Percentiles rank a stretch among this genome's conserved stretches.
These are phyloP conservation scores for Nasonovia ribisnigri DNA, from an alignment of 2,888 invertebrate genomes.

Conservation along the genomic window DNA sequence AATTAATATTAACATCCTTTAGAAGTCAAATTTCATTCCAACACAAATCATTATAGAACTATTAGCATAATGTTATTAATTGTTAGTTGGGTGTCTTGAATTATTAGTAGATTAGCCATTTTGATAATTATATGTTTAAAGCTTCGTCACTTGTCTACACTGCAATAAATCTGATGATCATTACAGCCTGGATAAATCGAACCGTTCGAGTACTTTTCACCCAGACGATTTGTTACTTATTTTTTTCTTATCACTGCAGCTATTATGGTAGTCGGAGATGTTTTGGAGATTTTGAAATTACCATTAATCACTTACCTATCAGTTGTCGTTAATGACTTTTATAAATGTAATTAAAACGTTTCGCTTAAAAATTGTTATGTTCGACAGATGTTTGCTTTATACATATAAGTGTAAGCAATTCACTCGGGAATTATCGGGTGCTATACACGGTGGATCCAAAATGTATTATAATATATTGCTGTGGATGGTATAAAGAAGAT, in stretches of 20 bases:
- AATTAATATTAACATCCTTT: neutral
- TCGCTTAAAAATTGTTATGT: neutral
- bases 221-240: neutral
- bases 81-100: neutral
- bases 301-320: neutral
- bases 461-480: neutral
- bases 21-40: neutral
- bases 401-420: neutral
- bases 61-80: neutral
- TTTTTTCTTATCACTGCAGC: neutral
- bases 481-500: neutral
- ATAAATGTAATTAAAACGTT: neutral
- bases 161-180: neutral
- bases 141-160: neutral
- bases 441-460: neutral
- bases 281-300: neutral
- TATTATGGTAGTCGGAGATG: neutral
- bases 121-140: neutral
- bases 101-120: neutral
- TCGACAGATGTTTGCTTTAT: neutral
- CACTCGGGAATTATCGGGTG: neutral
- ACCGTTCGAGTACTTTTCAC: neutral
- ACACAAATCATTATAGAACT: neutral
- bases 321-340: neutral
- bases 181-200: neutral